phyloP scores from a whole-genome alignment of 2,113 vertebrate species.

The Bubo bubo region DNA sequence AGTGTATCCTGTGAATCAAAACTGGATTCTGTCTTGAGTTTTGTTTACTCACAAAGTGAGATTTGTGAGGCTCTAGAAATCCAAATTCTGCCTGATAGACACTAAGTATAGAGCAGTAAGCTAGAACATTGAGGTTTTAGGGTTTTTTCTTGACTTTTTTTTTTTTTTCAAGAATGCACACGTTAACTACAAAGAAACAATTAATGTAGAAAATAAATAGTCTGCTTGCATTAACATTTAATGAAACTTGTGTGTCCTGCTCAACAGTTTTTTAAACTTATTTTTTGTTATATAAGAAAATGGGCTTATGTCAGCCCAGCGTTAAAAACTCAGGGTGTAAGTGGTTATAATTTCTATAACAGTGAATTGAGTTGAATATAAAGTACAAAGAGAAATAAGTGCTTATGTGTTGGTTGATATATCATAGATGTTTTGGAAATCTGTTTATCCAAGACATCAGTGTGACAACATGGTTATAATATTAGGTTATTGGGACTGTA shows the following conservation, averaged over 20 bases:
- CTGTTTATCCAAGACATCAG: constrained; percentile 9
- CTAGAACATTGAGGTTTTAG: background rate
- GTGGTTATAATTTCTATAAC: background rate
- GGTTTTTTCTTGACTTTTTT: background rate
- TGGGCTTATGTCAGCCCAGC: background rate
- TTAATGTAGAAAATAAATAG: background rate
- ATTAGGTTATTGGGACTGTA: background rate
- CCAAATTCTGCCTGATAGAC: background rate
- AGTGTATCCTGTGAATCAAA: background rate
- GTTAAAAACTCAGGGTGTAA: background rate
- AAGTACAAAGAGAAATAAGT: background rate
- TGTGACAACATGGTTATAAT: background rate
- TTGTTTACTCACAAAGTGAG: background rate
- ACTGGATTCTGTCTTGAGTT: background rate
- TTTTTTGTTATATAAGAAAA: background rate
- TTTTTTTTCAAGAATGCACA: background rate
- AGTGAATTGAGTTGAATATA: background rate
- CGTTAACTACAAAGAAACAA: background rate
- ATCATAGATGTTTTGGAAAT: background rate
- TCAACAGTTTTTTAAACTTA: background rate
- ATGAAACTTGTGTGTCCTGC: background rate
- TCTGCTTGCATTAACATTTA: background rate
- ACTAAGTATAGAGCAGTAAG: background rate
- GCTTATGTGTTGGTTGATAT: background rate
- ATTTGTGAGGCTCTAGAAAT: background rate